Percentiles rank a stretch among this genome's conserved stretches.
phyloP scores from a whole-genome alignment of 2,797 vertebrate species.

The Acrossocheilus wenchowensis region DNA sequence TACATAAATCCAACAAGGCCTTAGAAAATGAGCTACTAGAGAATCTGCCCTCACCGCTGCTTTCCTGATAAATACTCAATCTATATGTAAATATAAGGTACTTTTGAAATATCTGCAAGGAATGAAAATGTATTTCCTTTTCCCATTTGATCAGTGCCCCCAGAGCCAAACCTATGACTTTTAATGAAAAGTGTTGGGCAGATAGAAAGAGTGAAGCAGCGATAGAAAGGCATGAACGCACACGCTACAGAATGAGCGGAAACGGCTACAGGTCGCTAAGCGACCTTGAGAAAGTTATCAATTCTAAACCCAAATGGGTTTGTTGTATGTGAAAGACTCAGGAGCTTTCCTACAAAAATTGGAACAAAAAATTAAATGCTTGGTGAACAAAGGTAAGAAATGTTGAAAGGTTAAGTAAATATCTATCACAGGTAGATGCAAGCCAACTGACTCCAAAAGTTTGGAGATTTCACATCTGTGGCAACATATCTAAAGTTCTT shows the following conservation, averaged over 20 bases:
- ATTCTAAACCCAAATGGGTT: constrained; percentile 69
- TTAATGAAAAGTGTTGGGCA: constrained; percentile 79
- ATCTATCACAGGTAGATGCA: not conserved
- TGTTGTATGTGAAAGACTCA: constrained; percentile 73
- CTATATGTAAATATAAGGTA: constrained; percentile 85
- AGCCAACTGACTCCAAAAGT: not conserved
- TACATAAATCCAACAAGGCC: constrained; percentile 80
- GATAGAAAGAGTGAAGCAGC: constrained; percentile 65
- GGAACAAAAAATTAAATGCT: not conserved
- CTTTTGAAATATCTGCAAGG: constrained; percentile 69
- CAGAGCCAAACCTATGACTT: constrained; percentile 78
- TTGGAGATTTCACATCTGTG: not conserved
- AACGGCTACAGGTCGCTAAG: constrained; percentile 71
- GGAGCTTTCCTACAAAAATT: constrained; percentile 68
- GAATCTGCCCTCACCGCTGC: constrained; percentile 74
- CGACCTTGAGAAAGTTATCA: constrained; percentile 71
- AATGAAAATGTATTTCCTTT: constrained; percentile 77
- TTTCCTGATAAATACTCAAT: constrained; percentile 83
- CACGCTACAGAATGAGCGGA: constrained; percentile 71
- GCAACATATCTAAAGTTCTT: not conserved
- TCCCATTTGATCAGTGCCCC: constrained; percentile 78
- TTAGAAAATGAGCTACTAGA: constrained; percentile 73
- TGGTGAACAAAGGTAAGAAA: not conserved
- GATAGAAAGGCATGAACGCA: constrained; percentile 65
- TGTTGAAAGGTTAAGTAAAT: not conserved